Conservation (phyloP, 2,113 vertebrate species). For the Dasyurus viverrinus region DNA sequence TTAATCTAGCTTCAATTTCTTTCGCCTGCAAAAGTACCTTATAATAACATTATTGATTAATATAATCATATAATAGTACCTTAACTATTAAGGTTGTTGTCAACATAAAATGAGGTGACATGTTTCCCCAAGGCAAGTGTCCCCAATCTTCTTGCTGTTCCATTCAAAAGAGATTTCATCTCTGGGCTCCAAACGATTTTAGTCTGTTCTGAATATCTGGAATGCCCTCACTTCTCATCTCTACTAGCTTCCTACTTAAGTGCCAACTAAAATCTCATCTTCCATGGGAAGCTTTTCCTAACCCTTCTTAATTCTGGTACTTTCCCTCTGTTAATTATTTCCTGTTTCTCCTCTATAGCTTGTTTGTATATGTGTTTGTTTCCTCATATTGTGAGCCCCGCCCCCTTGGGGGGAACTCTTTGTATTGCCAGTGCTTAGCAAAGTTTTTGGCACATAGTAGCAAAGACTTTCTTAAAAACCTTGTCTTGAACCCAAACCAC, state of each 20-base stretch:
- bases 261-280: neutral
- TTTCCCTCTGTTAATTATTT: neutral
- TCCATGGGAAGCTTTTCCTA: neutral
- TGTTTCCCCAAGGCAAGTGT: no score
- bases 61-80: no score
- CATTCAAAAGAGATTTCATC: neutral
- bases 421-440: neutral
- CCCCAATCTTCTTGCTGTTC: neutral
- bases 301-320: neutral
- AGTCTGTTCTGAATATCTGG: neutral
- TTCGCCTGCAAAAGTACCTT: neutral
- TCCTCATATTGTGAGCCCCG: neutral
- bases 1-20: neutral
- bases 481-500: no score
- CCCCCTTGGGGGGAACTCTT: neutral
- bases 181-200: neutral
- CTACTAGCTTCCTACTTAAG: neutral
- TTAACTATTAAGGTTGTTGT: no score
- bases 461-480: no score
- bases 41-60: no score
- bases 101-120: no score
- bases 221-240: neutral
- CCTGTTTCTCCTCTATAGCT: neutral
- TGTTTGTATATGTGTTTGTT: neutral
- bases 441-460: neutral